phyloP scores from a whole-genome alignment of 1,140 invertebrate genomes.

The Pristionchus pacificus region DNA sequence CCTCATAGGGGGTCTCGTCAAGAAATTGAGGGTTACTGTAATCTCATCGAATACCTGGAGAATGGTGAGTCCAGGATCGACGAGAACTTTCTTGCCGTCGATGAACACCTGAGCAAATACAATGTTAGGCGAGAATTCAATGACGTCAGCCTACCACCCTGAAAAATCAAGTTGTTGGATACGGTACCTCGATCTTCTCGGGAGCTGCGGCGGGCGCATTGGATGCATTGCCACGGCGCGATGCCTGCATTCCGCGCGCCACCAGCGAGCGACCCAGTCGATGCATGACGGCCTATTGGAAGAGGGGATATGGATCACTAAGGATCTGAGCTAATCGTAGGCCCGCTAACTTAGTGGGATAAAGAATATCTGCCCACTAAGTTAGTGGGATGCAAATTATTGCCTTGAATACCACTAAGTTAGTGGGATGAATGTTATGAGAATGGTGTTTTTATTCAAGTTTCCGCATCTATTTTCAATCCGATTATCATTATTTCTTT shows the following conservation, averaged over 20 bases:
- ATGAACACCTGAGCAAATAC: constrained; percentile 72
- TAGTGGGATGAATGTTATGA: too few species aligned
- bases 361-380: too few species aligned
- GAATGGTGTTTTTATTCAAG: too few species aligned
- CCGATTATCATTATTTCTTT: too few species aligned
- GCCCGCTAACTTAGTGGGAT: too few species aligned
- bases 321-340: too few species aligned
- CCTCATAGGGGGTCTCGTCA: too few species aligned
- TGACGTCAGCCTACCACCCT: constrained; percentile 52
- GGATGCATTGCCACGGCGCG: not conserved
- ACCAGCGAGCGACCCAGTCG: not conserved
- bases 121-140: constrained; percentile 65
- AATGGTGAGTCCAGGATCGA: constrained; percentile 92
- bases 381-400: too few species aligned
- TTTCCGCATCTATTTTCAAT: too few species aligned
- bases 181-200: constrained; percentile 28
- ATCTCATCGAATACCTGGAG: constrained; percentile 74
- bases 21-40: not conserved
- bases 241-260: not conserved
- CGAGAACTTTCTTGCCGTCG: constrained; percentile 88
- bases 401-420: too few species aligned
- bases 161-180: not conserved
- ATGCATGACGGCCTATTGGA: constrained; percentile 3
- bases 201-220: constrained; percentile 5
- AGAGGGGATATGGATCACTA: constrained; percentile 9